These are phyloP conservation scores for Caenorhabditis becei DNA, from an alignment of 2,888 invertebrate species.

Conservation along the genomic window DNA sequence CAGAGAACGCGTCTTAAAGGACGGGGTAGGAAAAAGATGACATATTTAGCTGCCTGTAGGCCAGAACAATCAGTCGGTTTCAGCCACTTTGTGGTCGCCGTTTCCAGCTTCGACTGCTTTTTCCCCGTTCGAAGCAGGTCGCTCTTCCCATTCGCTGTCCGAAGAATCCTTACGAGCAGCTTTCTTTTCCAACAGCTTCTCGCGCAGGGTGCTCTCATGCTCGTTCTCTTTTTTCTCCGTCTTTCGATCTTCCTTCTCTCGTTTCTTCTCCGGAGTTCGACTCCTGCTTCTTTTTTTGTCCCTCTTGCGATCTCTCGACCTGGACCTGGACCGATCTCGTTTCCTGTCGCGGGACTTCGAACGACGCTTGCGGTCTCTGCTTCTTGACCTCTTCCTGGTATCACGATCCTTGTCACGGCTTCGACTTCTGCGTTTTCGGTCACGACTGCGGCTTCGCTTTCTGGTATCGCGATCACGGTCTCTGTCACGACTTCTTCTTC, in stretches of 20 bases:
- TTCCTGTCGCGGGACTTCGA: slow-evolving; percentile 64
- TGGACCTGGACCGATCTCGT: slow-evolving; percentile 64
- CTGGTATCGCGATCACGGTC: slow-evolving; percentile 43
- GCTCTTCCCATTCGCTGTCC: slow-evolving; percentile 57
- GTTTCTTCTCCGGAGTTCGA: slow-evolving; percentile 48
- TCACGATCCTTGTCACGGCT: slow-evolving; percentile 39
- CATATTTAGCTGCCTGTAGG: too few relatives aligned
- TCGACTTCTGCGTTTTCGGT: slow-evolving; percentile 45
- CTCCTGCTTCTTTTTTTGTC: slow-evolving; percentile 55
- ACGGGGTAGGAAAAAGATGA: neutral
- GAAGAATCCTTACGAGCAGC: slow-evolving; percentile 58
- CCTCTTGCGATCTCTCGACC: slow-evolving; percentile 45
- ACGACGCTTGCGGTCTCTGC: slow-evolving; percentile 55
- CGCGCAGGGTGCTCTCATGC: slow-evolving; percentile 66
- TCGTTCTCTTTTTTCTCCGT: slow-evolving; percentile 57
- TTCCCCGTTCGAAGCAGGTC: slow-evolving; percentile 14
- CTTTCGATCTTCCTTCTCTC: slow-evolving; percentile 50
- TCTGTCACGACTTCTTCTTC: slow-evolving; percentile 48
- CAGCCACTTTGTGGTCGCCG: slow-evolving; percentile 23
- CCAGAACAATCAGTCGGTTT: slow-evolving; percentile 5
- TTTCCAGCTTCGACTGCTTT: slow-evolving; percentile 16
- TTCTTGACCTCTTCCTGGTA: slow-evolving; percentile 47
- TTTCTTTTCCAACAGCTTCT: slow-evolving; percentile 71
- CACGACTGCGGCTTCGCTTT: slow-evolving; percentile 51
- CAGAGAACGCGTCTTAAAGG: too few relatives aligned